Evolutionary conservation across 2,888 invertebrate genomes (phyloP), one percentile per base, ranked within the genome.

Genomic region (Callyntrura guangdongensis): DNA sequence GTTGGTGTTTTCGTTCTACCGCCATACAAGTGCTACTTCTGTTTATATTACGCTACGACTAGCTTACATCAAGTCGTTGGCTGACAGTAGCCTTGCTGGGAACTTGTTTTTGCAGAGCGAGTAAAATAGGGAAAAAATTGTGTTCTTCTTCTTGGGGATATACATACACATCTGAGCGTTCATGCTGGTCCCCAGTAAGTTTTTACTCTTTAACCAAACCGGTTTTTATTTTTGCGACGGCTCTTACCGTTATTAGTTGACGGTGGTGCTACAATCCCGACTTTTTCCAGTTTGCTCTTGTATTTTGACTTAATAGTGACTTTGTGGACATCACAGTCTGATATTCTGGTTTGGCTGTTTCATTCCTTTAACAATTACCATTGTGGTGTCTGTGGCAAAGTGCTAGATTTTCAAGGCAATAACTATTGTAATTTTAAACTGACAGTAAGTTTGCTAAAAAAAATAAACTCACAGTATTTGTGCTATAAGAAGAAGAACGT

Each of bases 191-290:
- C 59, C n/a, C 79, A 79, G 79, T 79, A 27, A 56, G 56, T 59
- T 59, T 79, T 25, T 59, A 27, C 79, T 56, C 79, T 25, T 79
- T 79, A 56, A 79, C 79, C 79, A 56, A 27, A 36, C 59, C 79
- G 79, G 79, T 56, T 79, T 79, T 82, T 53, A 64, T 25, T 82
- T 82, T n/a, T 47, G 17, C 47, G 22, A 36, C 79, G 25, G 61
- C 36, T 82, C 22, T 8, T 82, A 12, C 56, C 12, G 9, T 74
- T 59, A 56, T 11, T 59, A 56, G 8, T n/a, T 11, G 3, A 56
- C 27, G 9, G 59, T 59, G n/a, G n/a, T 53, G 72, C n/a, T 69
- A 12, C 2, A 11, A 17, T 20, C 12, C 2, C 69, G 27, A 64
- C 25, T 27, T 12, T 27, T 45, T 11, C 12, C 17, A 59, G 59